Evolutionary conservation across 2,113 vertebrate genomes (phyloP).

Genomic region (Ctenodactylus gundi): DNA sequence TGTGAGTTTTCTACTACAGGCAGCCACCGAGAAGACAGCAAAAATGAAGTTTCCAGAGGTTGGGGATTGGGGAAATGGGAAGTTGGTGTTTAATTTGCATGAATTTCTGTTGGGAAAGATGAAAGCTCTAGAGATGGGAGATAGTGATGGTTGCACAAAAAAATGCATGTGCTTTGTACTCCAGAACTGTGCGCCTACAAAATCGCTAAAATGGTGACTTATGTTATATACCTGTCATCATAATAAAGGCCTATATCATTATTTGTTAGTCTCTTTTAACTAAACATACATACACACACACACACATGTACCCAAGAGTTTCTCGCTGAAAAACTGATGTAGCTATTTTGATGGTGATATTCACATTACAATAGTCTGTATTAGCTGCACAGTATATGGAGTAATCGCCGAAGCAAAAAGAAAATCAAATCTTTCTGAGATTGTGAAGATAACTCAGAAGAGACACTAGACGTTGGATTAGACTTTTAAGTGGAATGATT

Average conservation of each 20-base stretch:
- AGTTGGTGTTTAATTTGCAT: not conserved
- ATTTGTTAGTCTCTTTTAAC: constrained; percentile 35
- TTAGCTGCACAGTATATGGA: not conserved
- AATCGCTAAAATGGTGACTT: not conserved
- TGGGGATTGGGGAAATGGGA: not conserved
- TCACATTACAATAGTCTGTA: not conserved
- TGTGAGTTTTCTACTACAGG: not conserved
- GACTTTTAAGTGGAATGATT: not conserved
- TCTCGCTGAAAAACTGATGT: constrained; percentile 9
- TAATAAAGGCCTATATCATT: not conserved
- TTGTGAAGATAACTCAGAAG: not conserved
- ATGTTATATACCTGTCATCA: not conserved
- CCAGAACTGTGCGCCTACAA: not conserved
- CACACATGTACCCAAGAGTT: not conserved
- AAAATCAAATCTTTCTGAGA: not conserved
- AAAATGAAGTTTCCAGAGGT: not conserved
- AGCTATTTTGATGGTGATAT: not conserved
- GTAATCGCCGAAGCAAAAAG: constrained; percentile 22
- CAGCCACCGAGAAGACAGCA: not conserved
- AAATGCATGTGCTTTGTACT: not conserved
- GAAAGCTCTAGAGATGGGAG: not conserved
- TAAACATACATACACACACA: not conserved
- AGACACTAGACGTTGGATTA: not conserved
- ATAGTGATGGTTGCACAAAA: not conserved
- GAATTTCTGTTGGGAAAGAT: not conserved